phyloP scores from a whole-genome alignment of 2,888 invertebrate genomes.

The Parthenolecanium corni region DNA sequence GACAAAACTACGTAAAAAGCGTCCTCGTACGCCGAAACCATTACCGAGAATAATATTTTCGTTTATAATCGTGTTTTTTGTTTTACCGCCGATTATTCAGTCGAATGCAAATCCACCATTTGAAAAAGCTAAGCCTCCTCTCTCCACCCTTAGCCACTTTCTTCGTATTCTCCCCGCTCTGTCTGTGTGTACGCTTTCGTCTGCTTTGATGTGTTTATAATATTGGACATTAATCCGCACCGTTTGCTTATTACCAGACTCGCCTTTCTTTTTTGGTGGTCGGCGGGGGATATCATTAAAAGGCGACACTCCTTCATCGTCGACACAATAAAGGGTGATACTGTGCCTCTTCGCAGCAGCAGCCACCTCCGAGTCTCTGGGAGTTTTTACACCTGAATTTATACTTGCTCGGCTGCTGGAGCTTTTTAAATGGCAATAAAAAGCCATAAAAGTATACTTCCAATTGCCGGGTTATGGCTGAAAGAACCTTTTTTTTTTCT shows the following conservation, averaged over 20 bases:
- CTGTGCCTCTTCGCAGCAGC: no score
- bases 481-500: not conserved
- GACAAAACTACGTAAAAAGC: no score
- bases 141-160: no score
- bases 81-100: no score
- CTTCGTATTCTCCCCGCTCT: no score
- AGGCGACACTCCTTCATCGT: not conserved
- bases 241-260: conserved; percentile 23
- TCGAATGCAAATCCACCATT: no score
- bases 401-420: no score
- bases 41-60: no score
- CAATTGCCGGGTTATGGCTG: not conserved
- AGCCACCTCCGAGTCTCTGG: not conserved
- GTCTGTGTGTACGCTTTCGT: not conserved
- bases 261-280: no score
- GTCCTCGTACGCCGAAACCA: no score
- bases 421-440: conserved; percentile 15
- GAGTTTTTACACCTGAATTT: conserved; percentile 24
- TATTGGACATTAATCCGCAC: conserved; percentile 26
- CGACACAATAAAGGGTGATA: conserved; percentile 9
- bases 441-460: conserved; percentile 9
- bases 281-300: not conserved
- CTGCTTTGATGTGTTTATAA: conserved; percentile 27
- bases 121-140: no score
- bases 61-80: no score